Evolutionary conservation across 2,797 vertebrate species (phyloP).

Genomic region (Rhinella marina): DNA sequence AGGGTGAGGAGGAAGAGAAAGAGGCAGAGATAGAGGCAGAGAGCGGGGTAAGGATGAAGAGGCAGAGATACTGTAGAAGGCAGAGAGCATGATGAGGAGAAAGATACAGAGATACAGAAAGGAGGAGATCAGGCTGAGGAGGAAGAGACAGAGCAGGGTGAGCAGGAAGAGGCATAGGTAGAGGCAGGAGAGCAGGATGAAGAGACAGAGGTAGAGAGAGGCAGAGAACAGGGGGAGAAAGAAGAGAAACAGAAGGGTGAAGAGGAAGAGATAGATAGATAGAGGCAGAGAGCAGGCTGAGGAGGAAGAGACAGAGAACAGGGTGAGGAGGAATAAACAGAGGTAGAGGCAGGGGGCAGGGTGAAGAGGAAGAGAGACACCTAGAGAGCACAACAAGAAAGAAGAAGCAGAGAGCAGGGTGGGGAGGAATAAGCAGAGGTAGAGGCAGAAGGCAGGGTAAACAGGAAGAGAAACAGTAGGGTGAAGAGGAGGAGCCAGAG

Average conservation of each 20-base stretch:
- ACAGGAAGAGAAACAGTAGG: background rate
- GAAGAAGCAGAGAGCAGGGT: background rate
- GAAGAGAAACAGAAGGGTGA: background rate
- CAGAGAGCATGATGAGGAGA: too few species aligned
- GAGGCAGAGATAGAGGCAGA: too few species aligned
- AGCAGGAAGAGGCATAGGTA: background rate
- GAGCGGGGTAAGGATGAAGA: too few species aligned
- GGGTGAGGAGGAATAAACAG: background rate
- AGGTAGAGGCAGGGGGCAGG: background rate
- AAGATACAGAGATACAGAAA: background rate
- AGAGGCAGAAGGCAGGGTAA: background rate
- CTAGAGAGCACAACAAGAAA: background rate
- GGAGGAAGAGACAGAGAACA: background rate
- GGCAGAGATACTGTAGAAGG: background rate
- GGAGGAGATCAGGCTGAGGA: background rate
- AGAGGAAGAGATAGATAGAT: conserved; percentile 8
- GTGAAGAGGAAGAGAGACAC: background rate
- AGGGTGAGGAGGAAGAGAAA: background rate
- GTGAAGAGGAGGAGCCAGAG: background rate
- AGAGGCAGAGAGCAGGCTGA: background rate
- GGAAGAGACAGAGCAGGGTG: background rate
- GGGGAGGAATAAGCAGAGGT: background rate
- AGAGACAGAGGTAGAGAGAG: background rate
- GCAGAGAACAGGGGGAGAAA: too few species aligned
- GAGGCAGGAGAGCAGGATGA: background rate